Evolutionary conservation across 1,140 invertebrate genomes (phyloP), one percentile per base, ranked within the genome.

Genomic region (Hypothenemus hampei): DNA sequence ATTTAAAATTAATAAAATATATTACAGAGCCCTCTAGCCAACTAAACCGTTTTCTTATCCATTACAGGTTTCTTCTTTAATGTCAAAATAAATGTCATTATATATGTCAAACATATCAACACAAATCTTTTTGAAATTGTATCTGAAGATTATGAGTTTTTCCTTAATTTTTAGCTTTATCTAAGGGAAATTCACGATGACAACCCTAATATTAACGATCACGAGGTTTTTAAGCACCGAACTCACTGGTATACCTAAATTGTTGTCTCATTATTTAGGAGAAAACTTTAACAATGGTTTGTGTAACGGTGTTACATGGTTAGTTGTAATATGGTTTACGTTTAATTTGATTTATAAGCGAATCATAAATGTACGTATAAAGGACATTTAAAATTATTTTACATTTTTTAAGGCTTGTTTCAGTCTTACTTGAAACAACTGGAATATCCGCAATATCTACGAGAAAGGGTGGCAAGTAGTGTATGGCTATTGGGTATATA

Each of bases 401-500:
- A 11, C n/a, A 45, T 8, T 24, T 1, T 45, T 29, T 16, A 7
- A 41, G 16, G 19, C 18, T 8, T 18, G 8, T 49, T 49, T 24
- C 16, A 49, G 46, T 8, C 8, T 16, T 49, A 15, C 11, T 23
- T 49, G 10, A 49, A 37, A 19, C 1, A 49, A 10, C 18, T 21
- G 13, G 33, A 23, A 13, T 37, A 37, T 23, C 15, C 33, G 6
- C 20, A 36, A 18, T 49, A 49, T 23, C 11, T 36, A 6, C 33
- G 46, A 0, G 23, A 8, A 6, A 21, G 46, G 13, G 11, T 49
- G 13, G 24, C 4, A 3, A 39, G 13, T 13, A 49, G 33, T 11
- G 23, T 58, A 21, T 58, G 57, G 57, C 29, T 10, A 6, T 43
- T 43, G 19, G 10, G 8, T 1, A 31, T 31, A 13, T 3, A 31